Evolutionary conservation across 1,140 invertebrate species (phyloP), one percentile per base, ranked within the genome.

Genomic region (Camponotus vicinus): DNA sequence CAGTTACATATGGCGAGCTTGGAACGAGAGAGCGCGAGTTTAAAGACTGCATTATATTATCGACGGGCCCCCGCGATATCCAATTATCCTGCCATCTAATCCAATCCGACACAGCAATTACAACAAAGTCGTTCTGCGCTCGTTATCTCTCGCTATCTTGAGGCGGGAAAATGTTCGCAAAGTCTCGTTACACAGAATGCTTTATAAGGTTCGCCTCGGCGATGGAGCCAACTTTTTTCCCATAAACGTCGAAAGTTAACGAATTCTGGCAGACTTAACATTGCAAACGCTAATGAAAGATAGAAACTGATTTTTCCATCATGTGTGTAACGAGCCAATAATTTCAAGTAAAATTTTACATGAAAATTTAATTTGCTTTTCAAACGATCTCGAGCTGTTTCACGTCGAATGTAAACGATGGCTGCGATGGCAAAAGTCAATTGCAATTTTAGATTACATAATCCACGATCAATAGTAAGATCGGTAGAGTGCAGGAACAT

Each of bases 41-140:
- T 37, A 64, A 55, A 82, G 67, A 73, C 27, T 13, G 40, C 52
- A 27, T 73, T 34, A n/a, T 42, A n/a, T 32, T 82, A 82, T 83
- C 69, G 79, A 82, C 52, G 40, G 15, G 37, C n/a, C 27, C 32
- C n/a, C 79, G 40, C 55, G 40, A 83, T 6, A 52, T 83, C 55
- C 40, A 73, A 75, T 73, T 83, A 75, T 73, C 21, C n/a, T 75
- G 40, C 32, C 69, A 83, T 83, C 69, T 83, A 75, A 83, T 83
- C 79, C 61, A 83, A 75, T 61, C 27, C 40, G 69, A 73, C 79
- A 37, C 32, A n/a, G 40, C 73, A 83, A 83, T 83, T 73, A 75
- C 42, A 63, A 75, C 55, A 9, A 13, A 83, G 69, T 83, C 32
- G 69, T 63, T 42, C 55, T 71, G 52, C 9, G 55, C 69, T 83